Evolutionary conservation across 2,888 invertebrate species (phyloP).

Genomic region (Chalcis sispes): DNA sequence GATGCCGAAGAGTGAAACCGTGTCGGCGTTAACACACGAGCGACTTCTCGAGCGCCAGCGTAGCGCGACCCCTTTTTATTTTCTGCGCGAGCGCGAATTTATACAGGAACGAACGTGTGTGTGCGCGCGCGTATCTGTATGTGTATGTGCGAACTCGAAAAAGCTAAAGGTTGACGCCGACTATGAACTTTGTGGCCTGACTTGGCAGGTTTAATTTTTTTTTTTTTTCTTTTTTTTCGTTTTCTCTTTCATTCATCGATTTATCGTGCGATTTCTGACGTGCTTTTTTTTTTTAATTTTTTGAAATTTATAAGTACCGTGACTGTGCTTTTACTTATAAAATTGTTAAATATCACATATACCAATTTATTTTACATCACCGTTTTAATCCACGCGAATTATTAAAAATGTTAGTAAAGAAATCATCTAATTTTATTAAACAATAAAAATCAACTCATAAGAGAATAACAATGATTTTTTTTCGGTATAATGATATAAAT

Average conservation of each 20-base stretch:
- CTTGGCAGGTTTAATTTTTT: background rate
- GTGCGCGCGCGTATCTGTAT: background rate
- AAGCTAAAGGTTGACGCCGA: background rate
- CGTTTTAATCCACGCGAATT: too few relatives aligned
- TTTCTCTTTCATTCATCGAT: background rate
- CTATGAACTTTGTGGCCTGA: constrained; percentile 3
- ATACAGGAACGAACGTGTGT: constrained; percentile 14
- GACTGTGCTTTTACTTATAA: too few relatives aligned
- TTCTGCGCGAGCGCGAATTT: constrained; percentile 31
- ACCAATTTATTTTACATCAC: too few relatives aligned
- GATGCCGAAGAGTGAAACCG: constrained; percentile 57
- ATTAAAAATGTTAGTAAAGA: too few relatives aligned
- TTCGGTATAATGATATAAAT: too few relatives aligned
- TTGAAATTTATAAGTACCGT: too few relatives aligned
- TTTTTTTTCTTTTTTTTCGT: background rate
- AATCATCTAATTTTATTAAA: too few relatives aligned
- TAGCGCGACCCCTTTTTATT: constrained; percentile 14
- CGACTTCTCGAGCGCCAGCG: constrained; percentile 45
- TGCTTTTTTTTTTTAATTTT: too few relatives aligned
- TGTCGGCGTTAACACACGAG: constrained; percentile 57
- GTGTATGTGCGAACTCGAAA: background rate
- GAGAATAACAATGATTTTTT: too few relatives aligned
- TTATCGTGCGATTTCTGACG: background rate
- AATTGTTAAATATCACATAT: too few relatives aligned
- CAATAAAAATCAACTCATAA: too few relatives aligned